Evolutionary conservation across 2,888 invertebrate genomes (phyloP), one percentile per base, ranked within the genome.

Genomic region (Andrena haemorrhoa): DNA sequence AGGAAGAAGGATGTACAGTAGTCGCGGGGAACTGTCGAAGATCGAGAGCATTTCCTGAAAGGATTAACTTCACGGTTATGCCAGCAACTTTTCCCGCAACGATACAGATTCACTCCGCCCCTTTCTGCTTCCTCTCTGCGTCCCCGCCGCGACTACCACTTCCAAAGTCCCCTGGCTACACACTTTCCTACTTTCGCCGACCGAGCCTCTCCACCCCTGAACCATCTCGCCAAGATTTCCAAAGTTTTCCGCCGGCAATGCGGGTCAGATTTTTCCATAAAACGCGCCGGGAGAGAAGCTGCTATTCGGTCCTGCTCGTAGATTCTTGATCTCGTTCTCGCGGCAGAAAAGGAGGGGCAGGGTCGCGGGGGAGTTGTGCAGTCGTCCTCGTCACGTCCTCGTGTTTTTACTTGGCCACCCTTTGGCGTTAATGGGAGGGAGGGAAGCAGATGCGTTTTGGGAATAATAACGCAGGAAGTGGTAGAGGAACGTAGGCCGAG

Each of bases 181-280:
- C 66, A 58, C 33, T 79, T 80, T 79, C 56, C 53, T 61, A 77
- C 79, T 51, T 56, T 47, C 58, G 64, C 0, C 20, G 51, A 51
- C 0, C 26, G 51, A 51, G 76, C 8, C 64, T 29, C 65, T 49
- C 6, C 53, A 2, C 29, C 1, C 66, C 56, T 23, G 33, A 63
- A 26, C 78, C 75, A 73, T 63, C 63, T 66, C 64, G 69, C 66
- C 63, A 41, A 74, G 73, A 82, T 82, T 75, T 82, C 60, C 77
- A 49, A 81, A 81, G 77, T 86, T 87, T 82, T 58, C 63, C 58
- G 31, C 20, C 77, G 26, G n/a, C 77, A 61, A 73, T 31, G 65
- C 58, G 61, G 74, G 58, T 68, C 72, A 75, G 72, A 80, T 85
- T 85, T 84, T 87, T 86, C 82, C 73, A 78, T 79, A 66, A 78